Conservation (phyloP, 2,113 vertebrate genomes). For the Corynorhinus townsendii region DNA sequence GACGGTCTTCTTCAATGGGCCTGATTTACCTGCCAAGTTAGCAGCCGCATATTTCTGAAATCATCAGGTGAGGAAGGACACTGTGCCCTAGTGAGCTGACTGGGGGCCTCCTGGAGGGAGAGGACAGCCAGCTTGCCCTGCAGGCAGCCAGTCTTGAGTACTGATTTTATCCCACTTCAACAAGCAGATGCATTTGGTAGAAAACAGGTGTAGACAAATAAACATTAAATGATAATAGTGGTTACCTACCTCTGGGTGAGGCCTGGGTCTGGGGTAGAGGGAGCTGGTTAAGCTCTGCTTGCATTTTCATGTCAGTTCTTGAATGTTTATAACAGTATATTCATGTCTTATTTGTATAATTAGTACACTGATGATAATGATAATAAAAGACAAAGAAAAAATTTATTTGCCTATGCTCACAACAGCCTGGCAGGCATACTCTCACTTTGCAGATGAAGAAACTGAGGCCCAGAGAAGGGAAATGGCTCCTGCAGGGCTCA, state of each 20-base stretch:
- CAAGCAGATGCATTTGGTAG: neutral
- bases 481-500: accelerated
- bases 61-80: neutral
- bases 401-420: neutral
- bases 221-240: neutral
- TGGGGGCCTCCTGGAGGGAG: neutral
- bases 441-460: neutral
- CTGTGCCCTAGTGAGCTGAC: neutral
- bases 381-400: neutral
- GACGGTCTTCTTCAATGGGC: too few relatives aligned
- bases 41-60: neutral
- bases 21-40: neutral
- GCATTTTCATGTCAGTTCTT: neutral
- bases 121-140: neutral
- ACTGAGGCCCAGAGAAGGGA: neutral
- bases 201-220: neutral
- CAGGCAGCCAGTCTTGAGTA: neutral
- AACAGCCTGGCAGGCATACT: neutral
- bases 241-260: neutral
- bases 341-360: neutral
- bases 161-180: neutral
- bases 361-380: neutral
- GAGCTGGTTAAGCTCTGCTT: neutral
- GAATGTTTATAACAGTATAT: neutral
- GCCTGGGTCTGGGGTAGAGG: neutral